phyloP scores from a whole-genome alignment of 2,113 vertebrate genomes.

The Rhipidura dahli region DNA sequence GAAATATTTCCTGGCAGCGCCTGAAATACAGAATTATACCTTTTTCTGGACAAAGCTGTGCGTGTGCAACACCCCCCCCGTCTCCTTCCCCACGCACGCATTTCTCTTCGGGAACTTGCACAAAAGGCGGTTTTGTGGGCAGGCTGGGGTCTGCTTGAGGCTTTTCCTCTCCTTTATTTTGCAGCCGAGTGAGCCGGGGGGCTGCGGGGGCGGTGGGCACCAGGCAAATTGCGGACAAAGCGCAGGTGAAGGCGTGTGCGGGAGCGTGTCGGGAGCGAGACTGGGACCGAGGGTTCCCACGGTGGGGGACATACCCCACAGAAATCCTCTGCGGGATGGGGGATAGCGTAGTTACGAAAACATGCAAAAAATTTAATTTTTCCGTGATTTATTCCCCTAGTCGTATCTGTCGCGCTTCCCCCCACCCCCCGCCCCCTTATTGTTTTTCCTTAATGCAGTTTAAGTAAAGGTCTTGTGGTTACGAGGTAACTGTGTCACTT shows the following conservation, averaged over 20 bases:
- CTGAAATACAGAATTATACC: neutral
- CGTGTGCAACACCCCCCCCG: neutral
- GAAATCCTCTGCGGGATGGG: neutral
- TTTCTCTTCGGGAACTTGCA: neutral
- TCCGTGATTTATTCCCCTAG: neutral
- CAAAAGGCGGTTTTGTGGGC: neutral
- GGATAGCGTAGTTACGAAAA: neutral
- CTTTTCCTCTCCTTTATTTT: neutral
- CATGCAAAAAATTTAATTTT: neutral
- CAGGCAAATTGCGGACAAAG: constrained; percentile 43
- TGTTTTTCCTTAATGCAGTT: neutral
- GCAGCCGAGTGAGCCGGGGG: neutral
- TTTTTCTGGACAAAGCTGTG: neutral
- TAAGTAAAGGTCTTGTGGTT: neutral
- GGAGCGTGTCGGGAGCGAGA: neutral
- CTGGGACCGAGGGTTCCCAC: neutral
- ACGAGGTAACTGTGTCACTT: constrained; percentile 7
- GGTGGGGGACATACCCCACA: neutral
- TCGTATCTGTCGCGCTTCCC: neutral
- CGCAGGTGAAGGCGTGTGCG: neutral
- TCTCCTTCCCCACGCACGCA: neutral
- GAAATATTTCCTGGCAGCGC: neutral
- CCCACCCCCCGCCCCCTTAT: too few species aligned
- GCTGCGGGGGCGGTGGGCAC: neutral
- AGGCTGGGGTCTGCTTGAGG: neutral